Evolutionary conservation across 2,888 invertebrate genomes (phyloP).

Genomic region (Meiosimyza platycephala): DNA sequence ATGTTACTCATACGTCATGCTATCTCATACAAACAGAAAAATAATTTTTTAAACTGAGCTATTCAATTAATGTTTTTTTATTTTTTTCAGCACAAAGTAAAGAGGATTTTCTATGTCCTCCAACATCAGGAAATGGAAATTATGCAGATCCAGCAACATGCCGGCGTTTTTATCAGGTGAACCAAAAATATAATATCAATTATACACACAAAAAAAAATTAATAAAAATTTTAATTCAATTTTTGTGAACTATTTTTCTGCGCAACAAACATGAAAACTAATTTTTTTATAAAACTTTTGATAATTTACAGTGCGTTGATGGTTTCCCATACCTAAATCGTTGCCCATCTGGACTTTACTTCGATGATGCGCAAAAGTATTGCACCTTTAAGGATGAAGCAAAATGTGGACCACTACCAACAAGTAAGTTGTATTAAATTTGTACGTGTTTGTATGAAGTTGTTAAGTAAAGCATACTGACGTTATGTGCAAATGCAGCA

Average conservation of each 20-base stretch:
- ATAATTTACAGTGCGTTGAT: conserved; percentile 80
- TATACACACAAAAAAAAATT: neutral
- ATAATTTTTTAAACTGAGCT: conserved; percentile 5
- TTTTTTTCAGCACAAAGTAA: conserved; percentile 56
- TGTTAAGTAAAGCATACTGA: neutral
- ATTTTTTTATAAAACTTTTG: neutral
- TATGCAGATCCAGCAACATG: conserved; percentile 91
- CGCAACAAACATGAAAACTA: neutral
- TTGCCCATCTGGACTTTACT: conserved; percentile 90
- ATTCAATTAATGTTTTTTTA: conserved; percentile 28
- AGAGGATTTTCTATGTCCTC: conserved; percentile 83
- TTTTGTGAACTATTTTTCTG: neutral
- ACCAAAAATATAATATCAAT: neutral
- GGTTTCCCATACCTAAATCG: conserved; percentile 87
- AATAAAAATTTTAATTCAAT: neutral
- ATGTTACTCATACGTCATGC: too few species aligned
- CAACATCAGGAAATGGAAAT: conserved; percentile 85
- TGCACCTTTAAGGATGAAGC: conserved; percentile 93
- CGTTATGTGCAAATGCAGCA: neutral
- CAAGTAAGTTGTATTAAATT: conserved; percentile 75
- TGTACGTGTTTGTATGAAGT: neutral
- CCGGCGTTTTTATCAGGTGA: conserved; percentile 88
- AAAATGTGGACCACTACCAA: conserved; percentile 87
- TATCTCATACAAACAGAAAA: neutral
- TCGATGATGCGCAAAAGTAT: conserved; percentile 89